phyloP scores from a whole-genome alignment of 2,113 vertebrate genomes.

The Sylvietta virens region DNA sequence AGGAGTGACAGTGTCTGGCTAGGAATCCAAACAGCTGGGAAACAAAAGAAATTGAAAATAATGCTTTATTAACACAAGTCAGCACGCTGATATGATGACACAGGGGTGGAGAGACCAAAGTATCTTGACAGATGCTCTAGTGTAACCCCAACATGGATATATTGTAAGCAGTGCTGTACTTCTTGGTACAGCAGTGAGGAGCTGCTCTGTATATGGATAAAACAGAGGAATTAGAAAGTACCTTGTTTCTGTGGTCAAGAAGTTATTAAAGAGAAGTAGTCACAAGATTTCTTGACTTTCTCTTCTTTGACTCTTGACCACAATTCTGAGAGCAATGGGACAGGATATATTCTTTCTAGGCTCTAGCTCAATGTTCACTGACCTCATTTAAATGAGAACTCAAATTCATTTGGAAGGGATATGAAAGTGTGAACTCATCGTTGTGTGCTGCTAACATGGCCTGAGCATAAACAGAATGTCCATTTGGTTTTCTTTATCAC shows the following conservation, averaged over 20 bases:
- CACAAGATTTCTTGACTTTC: not conserved
- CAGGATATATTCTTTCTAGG: not conserved
- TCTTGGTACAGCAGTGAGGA: accelerated
- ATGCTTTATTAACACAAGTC: not conserved
- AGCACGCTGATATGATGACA: not conserved
- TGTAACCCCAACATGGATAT: not conserved
- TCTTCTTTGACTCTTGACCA: too few species aligned
- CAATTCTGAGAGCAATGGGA: not conserved
- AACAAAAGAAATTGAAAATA: not conserved
- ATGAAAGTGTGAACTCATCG: not conserved
- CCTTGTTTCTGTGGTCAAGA: not conserved
- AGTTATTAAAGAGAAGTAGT: not conserved
- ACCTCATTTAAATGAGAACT: not conserved
- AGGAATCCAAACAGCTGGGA: not conserved
- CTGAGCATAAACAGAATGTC: not conserved
- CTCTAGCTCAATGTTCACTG: not conserved
- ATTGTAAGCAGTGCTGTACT: not conserved
- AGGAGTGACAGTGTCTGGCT: not conserved
- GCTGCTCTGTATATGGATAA: not conserved
- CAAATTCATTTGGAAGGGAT: not conserved
- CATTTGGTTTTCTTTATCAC: not conserved
- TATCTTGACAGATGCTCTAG: not conserved
- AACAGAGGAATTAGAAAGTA: not conserved
- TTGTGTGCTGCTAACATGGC: not conserved
- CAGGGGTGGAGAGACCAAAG: not conserved